Conservation (phyloP, 2,113 vertebrate genomes). For the Hippocampus mohnikei region DNA sequence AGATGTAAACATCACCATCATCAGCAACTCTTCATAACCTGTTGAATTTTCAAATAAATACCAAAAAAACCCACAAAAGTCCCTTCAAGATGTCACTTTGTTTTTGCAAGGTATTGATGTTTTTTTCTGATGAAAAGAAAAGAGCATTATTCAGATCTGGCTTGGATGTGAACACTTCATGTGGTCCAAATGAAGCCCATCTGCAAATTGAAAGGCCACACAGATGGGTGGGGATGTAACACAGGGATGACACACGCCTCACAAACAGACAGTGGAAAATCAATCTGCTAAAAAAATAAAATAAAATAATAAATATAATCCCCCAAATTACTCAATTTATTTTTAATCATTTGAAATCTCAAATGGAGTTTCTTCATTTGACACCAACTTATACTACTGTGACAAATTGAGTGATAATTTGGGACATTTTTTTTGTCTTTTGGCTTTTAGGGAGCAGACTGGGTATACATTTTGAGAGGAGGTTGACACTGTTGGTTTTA, state of each 20-base stretch:
- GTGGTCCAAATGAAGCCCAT: slow-evolving; percentile 9
- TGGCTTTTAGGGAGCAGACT: slow-evolving; percentile 7
- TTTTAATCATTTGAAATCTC: background rate
- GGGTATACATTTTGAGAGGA: slow-evolving; percentile 38
- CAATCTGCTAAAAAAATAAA: background rate
- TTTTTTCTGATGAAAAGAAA: background rate
- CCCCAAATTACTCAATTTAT: background rate
- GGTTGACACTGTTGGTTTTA: slow-evolving; percentile 14
- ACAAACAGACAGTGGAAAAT: slow-evolving; percentile 11
- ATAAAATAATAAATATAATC: no score
- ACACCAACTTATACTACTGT: background rate
- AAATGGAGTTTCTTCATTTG: background rate
- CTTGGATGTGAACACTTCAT: slow-evolving; percentile 8
- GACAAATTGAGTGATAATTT: background rate
- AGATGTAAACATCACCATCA: slow-evolving; percentile 36
- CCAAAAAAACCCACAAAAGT: background rate
- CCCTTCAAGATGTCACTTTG: slow-evolving; percentile 13
- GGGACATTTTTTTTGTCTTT: slow-evolving; percentile 5
- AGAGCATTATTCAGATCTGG: slow-evolving; percentile 1
- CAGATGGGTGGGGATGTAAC: slow-evolving; percentile 24
- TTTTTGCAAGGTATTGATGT: slow-evolving; percentile 8
- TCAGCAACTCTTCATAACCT: slow-evolving; percentile 21
- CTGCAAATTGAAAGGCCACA: slow-evolving; percentile 34
- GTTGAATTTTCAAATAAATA: slow-evolving; percentile 11
- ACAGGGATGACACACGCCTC: slow-evolving; percentile 29